Evolutionary conservation across 1,140 invertebrate genomes (phyloP).

Genomic region (Eueides isabella): DNA sequence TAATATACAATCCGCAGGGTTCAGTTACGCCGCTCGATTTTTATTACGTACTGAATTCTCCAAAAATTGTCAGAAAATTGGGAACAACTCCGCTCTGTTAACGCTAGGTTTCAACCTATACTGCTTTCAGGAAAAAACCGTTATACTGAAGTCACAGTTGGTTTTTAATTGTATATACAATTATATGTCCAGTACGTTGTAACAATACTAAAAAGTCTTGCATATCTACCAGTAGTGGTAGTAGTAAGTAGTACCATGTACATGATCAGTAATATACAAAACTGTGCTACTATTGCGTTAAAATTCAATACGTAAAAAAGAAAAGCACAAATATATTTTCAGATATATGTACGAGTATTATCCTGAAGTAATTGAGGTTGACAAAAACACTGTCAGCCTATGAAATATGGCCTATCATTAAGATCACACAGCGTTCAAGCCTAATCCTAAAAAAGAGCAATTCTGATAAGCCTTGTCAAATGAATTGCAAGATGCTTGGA

Average conservation of each 20-base stretch:
- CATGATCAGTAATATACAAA: neutral
- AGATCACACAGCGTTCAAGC: neutral
- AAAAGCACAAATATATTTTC: neutral
- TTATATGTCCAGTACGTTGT: too few relatives aligned
- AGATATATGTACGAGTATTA: neutral
- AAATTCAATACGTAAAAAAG: neutral
- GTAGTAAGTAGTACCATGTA: neutral
- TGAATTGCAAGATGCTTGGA: neutral
- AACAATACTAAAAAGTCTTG: too few relatives aligned
- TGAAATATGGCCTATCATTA: constrained; percentile 6
- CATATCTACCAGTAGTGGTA: too few relatives aligned
- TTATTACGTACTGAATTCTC: too few relatives aligned
- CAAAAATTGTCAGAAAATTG: too few relatives aligned
- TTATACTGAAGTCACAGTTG: too few relatives aligned
- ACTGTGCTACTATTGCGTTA: neutral
- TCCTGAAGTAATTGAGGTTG: neutral
- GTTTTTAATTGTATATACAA: too few relatives aligned
- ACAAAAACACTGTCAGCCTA: neutral
- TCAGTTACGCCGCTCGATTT: too few relatives aligned
- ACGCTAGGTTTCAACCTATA: too few relatives aligned
- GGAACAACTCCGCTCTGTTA: too few relatives aligned
- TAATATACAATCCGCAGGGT: too few relatives aligned
- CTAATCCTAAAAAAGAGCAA: neutral
- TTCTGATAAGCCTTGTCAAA: constrained; percentile 1
- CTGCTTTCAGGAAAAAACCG: too few relatives aligned